phyloP scores from a whole-genome alignment of 2,113 vertebrate species.

The Hemiscyllium ocellatum region DNA sequence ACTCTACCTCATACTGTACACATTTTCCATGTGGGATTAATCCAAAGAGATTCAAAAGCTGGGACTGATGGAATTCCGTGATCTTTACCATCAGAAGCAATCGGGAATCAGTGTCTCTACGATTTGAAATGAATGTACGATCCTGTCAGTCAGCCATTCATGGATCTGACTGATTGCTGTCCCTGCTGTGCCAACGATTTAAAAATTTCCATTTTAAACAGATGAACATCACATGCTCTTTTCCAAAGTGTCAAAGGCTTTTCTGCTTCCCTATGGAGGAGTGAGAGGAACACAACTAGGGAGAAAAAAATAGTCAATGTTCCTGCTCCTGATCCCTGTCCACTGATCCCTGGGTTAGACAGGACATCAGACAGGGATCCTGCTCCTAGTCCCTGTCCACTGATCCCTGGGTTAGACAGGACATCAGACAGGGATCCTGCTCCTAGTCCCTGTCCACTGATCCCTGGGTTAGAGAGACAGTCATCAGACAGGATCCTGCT shows the following conservation, averaged over 20 bases:
- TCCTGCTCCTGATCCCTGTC: background rate
- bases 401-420: too few relatives aligned
- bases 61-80: background rate
- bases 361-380: background rate
- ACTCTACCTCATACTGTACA: background rate
- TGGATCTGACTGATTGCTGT: background rate
- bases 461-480: too few relatives aligned
- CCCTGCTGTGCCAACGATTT: background rate
- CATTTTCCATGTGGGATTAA: background rate
- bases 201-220: background rate
- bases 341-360: background rate
- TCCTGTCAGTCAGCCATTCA: background rate
- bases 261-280: background rate
- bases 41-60: background rate
- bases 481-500: background rate
- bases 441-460: background rate
- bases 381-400: too few relatives aligned
- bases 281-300: background rate
- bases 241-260: background rate
- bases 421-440: background rate
- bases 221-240: background rate
- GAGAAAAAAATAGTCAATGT: background rate
- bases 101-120: background rate
- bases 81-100: too few relatives aligned
- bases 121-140: background rate